Base-by-base conservation (phyloP, 1,140 invertebrate species). In the Lanistes nyassanus region DNA sequence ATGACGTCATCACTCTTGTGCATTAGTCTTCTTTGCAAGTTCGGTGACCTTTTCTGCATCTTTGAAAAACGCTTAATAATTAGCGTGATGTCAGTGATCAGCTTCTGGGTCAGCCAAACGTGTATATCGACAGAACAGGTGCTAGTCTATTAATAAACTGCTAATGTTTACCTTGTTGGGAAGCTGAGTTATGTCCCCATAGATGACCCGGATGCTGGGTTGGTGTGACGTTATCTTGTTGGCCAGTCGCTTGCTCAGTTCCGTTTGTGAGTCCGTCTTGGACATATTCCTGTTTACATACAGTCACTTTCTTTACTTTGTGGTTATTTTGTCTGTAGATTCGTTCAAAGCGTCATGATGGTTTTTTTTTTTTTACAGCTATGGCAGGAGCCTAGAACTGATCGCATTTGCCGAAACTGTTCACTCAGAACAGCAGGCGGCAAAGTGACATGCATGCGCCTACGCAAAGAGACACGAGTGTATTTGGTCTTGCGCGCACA, bases 151-250 rank as follows among this genome's bases (percentile, higher is more conserved):
- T 42, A 34, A 23, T n/a, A 21, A 23, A 16, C 67, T 26, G 7
- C 26, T n/a, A n/a, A n/a, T n/a, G n/a, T n/a, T 19, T 0, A 74
- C 60, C 58, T 84, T 83, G 64, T 80, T 82, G 0, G 87, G 81
- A n/a, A 90, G 80, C 37, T 82, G 74, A 26, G 77, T 82, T n/a
- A 85, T 78, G 60, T 84, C 79, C 9, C 86, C 86, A 66, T 87
- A 86, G 51, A 87, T 79, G 16, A 86, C 74, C 21, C 78, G 62
- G 72, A 76, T 81, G 5, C 58, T 39, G 7, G 77, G 68, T 19
- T 76, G 74, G 23, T 73, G 78, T 39, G 78, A 67, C 4, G 74
- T 47, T 3, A 69, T 56, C 37, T 37, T 56, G 56, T 58, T 66
- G 68, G 56, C 4, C 26, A 69, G 3, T 67, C 29, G 13, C 19